phyloP scores from a whole-genome alignment of 2,113 vertebrate genomes.

The Terrapene triunguis region DNA sequence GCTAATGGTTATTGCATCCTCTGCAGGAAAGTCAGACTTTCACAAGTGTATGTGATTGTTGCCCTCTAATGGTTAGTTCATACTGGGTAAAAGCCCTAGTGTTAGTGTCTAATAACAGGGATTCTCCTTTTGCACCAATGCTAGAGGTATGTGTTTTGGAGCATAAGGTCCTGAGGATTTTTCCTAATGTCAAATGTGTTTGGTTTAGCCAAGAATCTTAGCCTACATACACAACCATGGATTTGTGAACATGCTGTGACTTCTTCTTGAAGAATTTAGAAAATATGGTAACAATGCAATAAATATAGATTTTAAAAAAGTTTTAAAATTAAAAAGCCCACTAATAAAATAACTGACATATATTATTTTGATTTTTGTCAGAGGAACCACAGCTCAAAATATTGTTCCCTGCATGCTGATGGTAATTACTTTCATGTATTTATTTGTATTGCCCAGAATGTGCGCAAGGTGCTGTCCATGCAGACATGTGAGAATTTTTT shows the following conservation, averaged over 20 bases:
- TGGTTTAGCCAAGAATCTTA: not conserved
- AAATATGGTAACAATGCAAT: not conserved
- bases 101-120: not conserved
- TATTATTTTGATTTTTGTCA: not conserved
- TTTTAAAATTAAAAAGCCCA: not conserved
- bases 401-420: not conserved
- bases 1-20: not conserved
- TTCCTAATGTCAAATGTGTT: rapidly evolving
- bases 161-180: not conserved
- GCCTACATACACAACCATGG: rapidly evolving
- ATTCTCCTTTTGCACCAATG: not conserved
- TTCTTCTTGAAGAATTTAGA: not conserved
- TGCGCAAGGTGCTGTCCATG: constrained; percentile 10
- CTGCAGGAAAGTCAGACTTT: not conserved
- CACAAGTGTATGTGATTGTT: not conserved
- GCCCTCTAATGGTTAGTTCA: not conserved
- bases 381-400: not conserved
- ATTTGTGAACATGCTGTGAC: not conserved
- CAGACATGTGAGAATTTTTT: too few species aligned
- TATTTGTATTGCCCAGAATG: not conserved
- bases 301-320: not conserved
- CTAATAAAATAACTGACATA: not conserved
- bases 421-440: not conserved
- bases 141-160: not conserved
- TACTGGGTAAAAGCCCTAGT: not conserved